These are phyloP conservation scores for Calephelis perditalis DNA, from an alignment of 2,888 invertebrate species.

Conservation along the genomic window DNA sequence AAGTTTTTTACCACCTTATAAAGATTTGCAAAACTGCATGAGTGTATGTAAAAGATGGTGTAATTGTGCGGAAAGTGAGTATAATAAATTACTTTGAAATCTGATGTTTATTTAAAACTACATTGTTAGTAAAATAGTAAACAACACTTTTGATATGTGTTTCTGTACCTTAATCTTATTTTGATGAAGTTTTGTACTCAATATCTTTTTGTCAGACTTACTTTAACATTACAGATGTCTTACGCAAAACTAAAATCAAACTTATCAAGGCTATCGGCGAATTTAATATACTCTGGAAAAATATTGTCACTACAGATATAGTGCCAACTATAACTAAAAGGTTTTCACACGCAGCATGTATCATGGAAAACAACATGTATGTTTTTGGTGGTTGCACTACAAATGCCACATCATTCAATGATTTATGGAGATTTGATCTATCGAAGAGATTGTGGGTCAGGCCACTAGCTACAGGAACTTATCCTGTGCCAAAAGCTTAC, in stretches of 20 bases:
- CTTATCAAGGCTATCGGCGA: slow-evolving; percentile 86
- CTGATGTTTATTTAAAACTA: background rate
- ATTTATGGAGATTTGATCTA: slow-evolving; percentile 95
- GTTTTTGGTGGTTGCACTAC: slow-evolving; percentile 98
- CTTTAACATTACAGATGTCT: slow-evolving; percentile 81
- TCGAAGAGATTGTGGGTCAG: slow-evolving; percentile 91
- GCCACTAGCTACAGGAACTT: slow-evolving; percentile 88
- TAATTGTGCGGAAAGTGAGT: slow-evolving; percentile 89
- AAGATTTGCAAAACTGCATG: slow-evolving; percentile 91
- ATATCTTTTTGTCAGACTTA: too few species aligned
- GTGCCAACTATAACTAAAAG: slow-evolving; percentile 91
- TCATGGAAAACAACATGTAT: slow-evolving; percentile 91
- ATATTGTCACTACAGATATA: slow-evolving; percentile 76
- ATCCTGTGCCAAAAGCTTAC: slow-evolving; percentile 97
- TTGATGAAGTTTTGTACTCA: too few species aligned
- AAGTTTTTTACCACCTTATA: slow-evolving; percentile 92
- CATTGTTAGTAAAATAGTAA: background rate
- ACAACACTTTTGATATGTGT: too few species aligned
- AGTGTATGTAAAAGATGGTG: slow-evolving; percentile 93
- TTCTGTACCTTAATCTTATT: too few species aligned
- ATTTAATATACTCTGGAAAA: slow-evolving; percentile 87
- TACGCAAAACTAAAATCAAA: slow-evolving; percentile 84
- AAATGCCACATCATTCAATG: slow-evolving; percentile 96
- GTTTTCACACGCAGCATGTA: slow-evolving; percentile 94
- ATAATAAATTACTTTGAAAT: slow-evolving; percentile 1